Evolutionary conservation across 1,140 invertebrate genomes (phyloP), one percentile per base, ranked within the genome.

Genomic region (Sycophaga agraensis): DNA sequence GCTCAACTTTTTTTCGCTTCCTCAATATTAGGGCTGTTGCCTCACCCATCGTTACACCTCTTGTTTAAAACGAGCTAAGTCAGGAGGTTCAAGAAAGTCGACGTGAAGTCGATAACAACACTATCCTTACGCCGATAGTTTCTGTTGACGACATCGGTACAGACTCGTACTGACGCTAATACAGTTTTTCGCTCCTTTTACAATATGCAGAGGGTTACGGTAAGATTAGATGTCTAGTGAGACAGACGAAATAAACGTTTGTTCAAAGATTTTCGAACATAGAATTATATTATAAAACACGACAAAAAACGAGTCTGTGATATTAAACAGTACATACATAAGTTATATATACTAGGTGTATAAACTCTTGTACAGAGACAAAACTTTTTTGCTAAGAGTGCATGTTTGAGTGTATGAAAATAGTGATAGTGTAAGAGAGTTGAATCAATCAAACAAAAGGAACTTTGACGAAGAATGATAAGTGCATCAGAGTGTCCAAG

Each of bases 291-390:
- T 63, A 37, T 54, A 28, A 42, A 53, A 66, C 48, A 59, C 65
- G 65, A 68, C 28, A 68, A 70, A 69, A n/a, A 75, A 74, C 63
- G 67, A 73, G 69, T 79, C 78, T 79, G 78, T 80, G 78, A 80
- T 80, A 80, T 70, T 78, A 77, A 75, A 66, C 74, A 72, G 70
- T 77, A 76, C 70, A 71, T 73, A 73, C 55, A 57, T 70, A 69
- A 28, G 51, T 21, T 55, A 24, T 42, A 43, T 58, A 63, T 63
- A 65, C 7, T 42, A 43, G 39, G 26, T 63, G 34, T 59, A 62
- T 34, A 49, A 11, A 54, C 22, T 31, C 39, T 7, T 39, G 45
- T 46, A 28, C 21, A 56, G 11, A 50, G 53, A 60, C 31, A 60
- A 16, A 37, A 50, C 43, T 43, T 22, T n/a, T n/a, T n/a, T n/a